Conservation (phyloP, 2,797 vertebrate genomes). For the Chiroxiphia lanceolata region DNA sequence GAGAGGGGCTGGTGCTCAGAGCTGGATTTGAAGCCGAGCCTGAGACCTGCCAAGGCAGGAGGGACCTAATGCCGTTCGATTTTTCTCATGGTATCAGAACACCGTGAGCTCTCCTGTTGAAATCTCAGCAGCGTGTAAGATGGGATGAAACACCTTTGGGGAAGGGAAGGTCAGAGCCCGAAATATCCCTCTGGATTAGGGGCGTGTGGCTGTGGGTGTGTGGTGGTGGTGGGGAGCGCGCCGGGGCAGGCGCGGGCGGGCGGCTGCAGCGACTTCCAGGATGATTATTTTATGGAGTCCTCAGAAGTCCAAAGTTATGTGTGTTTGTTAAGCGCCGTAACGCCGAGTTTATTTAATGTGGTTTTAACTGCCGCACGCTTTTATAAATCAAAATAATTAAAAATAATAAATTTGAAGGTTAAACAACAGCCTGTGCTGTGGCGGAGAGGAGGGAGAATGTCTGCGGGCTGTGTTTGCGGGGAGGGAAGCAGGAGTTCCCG, state of each 20-base stretch:
- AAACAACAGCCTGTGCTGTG: slow-evolving; percentile 77
- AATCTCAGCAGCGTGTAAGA: not conserved
- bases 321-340: slow-evolving; percentile 79
- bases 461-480: not conserved
- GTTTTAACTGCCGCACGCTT: slow-evolving; percentile 80
- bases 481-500: not conserved
- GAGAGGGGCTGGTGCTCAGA: not conserved
- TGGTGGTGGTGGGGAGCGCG: not conserved
- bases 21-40: not conserved
- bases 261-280: slow-evolving; percentile 79
- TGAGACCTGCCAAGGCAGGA: not conserved
- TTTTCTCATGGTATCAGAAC: not conserved
- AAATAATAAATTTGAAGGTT: slow-evolving; percentile 87
- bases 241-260: slow-evolving; percentile 31
- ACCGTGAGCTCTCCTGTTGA: not conserved
- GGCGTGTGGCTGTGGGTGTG: not conserved
- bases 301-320: slow-evolving; percentile 74
- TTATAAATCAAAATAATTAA: slow-evolving; percentile 90
- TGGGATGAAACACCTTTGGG: not conserved
- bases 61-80: not conserved
- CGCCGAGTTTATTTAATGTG: slow-evolving; percentile 82
- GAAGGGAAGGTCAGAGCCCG: not conserved
- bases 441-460: slow-evolving; percentile 51
- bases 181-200: not conserved
- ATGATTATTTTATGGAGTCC: slow-evolving; percentile 80